phyloP scores from a whole-genome alignment of 1,140 invertebrate species.

The Archivesica marissinica region DNA sequence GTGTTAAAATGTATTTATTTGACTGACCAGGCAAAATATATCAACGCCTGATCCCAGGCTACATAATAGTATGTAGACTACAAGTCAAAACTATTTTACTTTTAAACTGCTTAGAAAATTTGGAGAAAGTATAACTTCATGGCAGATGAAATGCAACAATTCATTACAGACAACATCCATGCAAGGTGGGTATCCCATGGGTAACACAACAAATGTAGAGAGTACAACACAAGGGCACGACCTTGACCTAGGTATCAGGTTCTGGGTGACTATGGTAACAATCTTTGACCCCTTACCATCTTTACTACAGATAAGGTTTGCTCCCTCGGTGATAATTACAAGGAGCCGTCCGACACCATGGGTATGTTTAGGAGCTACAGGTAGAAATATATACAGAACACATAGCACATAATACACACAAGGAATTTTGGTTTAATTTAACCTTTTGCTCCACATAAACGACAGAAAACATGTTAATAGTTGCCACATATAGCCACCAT shows the following conservation, averaged over 20 bases:
- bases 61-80: too few species aligned
- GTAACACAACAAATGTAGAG: background rate
- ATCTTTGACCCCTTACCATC: slow-evolving; percentile 82
- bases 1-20: too few species aligned
- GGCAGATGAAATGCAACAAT: too few species aligned
- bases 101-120: too few species aligned
- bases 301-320: slow-evolving; percentile 84
- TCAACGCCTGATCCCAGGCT: too few species aligned
- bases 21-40: too few species aligned
- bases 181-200: background rate
- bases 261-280: slow-evolving; percentile 22
- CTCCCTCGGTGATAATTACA: slow-evolving; percentile 88
- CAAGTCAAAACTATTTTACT: too few species aligned
- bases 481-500: too few species aligned
- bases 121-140: too few species aligned
- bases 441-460: too few species aligned
- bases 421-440: too few species aligned
- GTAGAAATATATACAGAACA: slow-evolving; percentile 26
- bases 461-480: too few species aligned
- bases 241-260: slow-evolving; percentile 35
- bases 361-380: slow-evolving; percentile 62
- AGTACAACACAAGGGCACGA: slow-evolving; percentile 22
- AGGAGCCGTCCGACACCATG: slow-evolving; percentile 88
- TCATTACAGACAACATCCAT: background rate
- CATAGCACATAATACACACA: background rate